These are phyloP conservation scores for Peromyscus polionotus DNA, from an alignment of 2,113 vertebrate species.

Conservation along the genomic window DNA sequence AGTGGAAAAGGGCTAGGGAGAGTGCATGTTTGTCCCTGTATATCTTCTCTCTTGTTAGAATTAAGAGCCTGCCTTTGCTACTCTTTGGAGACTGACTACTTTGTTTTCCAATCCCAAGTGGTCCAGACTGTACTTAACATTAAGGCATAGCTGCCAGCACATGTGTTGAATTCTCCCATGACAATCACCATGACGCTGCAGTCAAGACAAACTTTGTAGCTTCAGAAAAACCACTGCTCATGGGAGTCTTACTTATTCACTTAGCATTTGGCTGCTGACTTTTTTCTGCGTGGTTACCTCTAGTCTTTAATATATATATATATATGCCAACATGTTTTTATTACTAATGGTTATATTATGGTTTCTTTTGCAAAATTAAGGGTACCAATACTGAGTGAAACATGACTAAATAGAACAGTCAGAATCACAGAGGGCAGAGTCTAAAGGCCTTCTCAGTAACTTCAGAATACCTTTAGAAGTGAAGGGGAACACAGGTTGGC, in stretches of 20 bases:
- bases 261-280: slow-evolving; percentile 54
- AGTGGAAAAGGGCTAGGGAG: background rate
- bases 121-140: background rate
- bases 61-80: slow-evolving; percentile 17
- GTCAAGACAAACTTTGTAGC: slow-evolving; percentile 60
- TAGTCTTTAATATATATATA: background rate
- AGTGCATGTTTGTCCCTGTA: background rate
- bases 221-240: slow-evolving; percentile 24
- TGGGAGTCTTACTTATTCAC: slow-evolving; percentile 2
- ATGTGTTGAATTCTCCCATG: slow-evolving; percentile 48
- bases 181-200: slow-evolving; percentile 56
- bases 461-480: background rate
- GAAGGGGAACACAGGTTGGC: background rate
- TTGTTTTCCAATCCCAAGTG: slow-evolving; percentile 8
- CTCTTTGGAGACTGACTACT: slow-evolving; percentile 15
- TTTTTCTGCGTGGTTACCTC: slow-evolving; percentile 15
- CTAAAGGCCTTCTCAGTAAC: background rate
- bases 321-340: background rate
- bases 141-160: slow-evolving; percentile 42
- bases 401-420: background rate
- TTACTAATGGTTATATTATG: slow-evolving; percentile 9
- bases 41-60: slow-evolving; percentile 33
- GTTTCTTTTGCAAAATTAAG: slow-evolving; percentile 18
- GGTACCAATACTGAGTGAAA: background rate
- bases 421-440: background rate